A percentile compares a stretch with the other conserved stretches of the same genome.
phyloP scores from a whole-genome alignment of 2,797 vertebrate species.

The Pseudomugil tenellus region DNA sequence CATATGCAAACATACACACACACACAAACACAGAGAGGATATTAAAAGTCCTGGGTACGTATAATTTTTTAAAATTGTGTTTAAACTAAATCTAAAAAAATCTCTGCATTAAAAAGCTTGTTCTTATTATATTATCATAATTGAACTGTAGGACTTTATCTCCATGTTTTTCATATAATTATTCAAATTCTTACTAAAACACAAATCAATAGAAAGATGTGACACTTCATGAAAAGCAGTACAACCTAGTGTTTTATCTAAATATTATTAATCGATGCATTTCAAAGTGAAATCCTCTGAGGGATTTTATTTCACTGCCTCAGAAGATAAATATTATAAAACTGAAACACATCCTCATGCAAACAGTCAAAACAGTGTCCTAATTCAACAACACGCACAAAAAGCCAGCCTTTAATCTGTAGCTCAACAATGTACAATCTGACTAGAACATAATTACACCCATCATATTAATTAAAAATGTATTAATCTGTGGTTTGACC shows the following conservation, averaged over 20 bases:
- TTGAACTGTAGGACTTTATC: neutral
- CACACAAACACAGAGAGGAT: constrained; percentile 6
- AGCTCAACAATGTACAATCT: constrained; percentile 3
- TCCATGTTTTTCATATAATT: constrained; percentile 9
- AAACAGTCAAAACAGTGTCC: neutral
- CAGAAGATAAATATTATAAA: constrained; percentile 7
- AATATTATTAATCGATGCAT: constrained; percentile 13
- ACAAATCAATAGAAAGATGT: constrained; percentile 12
- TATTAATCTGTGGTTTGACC: neutral
- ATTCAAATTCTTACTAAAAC: constrained; percentile 17
- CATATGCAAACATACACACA: constrained; percentile 24
- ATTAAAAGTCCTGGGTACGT: constrained; percentile 9
- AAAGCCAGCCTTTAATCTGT: neutral
- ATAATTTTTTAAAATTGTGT: constrained; percentile 1
- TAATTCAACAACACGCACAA: constrained; percentile 2
- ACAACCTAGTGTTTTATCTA: constrained; percentile 22
- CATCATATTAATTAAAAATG: neutral
- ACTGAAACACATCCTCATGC: neutral
- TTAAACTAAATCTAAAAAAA: neutral
- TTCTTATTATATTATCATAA: neutral
- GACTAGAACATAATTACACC: neutral
- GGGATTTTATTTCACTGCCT: too few relatives aligned
- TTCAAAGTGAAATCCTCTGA: too few relatives aligned
- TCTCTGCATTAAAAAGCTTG: neutral
- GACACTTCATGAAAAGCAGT: constrained; percentile 3